Evolutionary conservation across 1,140 invertebrate species (phyloP), one percentile per base, ranked within the genome.

Genomic region (Rhopalosiphum maidis): DNA sequence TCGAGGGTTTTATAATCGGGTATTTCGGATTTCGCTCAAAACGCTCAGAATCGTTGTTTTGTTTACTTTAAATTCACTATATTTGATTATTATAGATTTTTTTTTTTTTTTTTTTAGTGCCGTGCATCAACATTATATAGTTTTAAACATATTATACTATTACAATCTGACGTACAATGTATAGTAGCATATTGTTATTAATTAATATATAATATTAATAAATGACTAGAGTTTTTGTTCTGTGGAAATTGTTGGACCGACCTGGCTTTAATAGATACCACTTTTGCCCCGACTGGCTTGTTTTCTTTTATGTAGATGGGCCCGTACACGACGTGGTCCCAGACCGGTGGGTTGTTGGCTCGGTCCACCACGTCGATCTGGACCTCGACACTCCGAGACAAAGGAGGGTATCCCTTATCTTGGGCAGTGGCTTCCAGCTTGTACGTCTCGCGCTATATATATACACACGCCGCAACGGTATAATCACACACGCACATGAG

Each of bases 321-420:
- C 95, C 98, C 98, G 96, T 99, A 99, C 95, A 98, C 97, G 95
- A 97, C 97, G 96, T 98, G 97, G 96, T 99, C 98, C 98, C 98
- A 99, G 95, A 99, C 97, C 95, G 98, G 98, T 95, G 98, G 98
- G 96, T 99, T 99, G 97, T 99, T 99, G 94, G 98, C 98, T 96
- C 98, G 97, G 96, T 99, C 98, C 96, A 99, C 98, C 96, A 99
- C 98, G 96, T 99, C 98, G 96, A 99, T 98, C 96, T 98, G 97
- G 96, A 99, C 98, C 96, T 99, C 98, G 96, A 99, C 98, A 95
- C 98, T 98, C 96, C 98, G 96, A 95, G 98, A 98, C 95, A 98
- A 97, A 96, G 98, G 97, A 95, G 98, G 98, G 96, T 97, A 98
- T 95, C 98, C 98, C 97, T 98, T 98, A 96, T 99, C 98, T 97